Percentiles rank a stretch among this genome's conserved stretches.
phyloP scores from a whole-genome alignment of 2,888 invertebrate species.

The Dicyrtoma fusca region DNA sequence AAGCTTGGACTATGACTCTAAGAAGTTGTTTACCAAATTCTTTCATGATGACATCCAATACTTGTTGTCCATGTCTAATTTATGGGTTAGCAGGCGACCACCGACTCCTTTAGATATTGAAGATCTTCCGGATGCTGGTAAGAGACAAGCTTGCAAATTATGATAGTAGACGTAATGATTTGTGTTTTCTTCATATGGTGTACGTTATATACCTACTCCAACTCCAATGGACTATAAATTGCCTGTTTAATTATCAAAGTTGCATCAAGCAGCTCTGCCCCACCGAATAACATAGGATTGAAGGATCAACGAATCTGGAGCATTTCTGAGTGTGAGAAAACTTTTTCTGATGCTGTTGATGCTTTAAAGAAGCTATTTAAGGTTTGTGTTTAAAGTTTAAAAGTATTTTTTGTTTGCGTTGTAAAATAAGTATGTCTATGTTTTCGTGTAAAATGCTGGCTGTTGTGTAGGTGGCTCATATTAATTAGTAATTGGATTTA shows the following conservation, averaged over 20 bases:
- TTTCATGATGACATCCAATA: slow-evolving; percentile 95
- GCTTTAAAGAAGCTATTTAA: slow-evolving; percentile 64
- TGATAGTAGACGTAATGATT: too few relatives aligned
- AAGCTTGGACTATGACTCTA: slow-evolving; percentile 77
- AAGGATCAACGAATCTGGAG: slow-evolving; percentile 81
- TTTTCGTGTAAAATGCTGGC: too few relatives aligned
- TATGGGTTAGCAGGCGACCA: slow-evolving; percentile 89
- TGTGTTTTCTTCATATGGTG: background rate
- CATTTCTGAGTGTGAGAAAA: slow-evolving; percentile 71
- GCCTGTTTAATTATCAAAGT: slow-evolving; percentile 48
- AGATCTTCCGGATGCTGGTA: slow-evolving; percentile 64
- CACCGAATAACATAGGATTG: slow-evolving; percentile 63
- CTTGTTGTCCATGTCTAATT: slow-evolving; percentile 87
- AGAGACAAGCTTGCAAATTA: too few relatives aligned
- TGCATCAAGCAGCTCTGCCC: slow-evolving; percentile 63
- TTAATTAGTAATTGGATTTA: background rate
- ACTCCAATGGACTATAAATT: background rate
- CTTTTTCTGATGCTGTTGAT: slow-evolving; percentile 72
- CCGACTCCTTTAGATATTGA: slow-evolving; percentile 80
- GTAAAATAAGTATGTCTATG: too few relatives aligned
- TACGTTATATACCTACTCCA: background rate
- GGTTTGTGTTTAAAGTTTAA: too few relatives aligned
- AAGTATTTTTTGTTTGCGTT: too few relatives aligned
- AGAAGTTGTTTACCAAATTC: slow-evolving; percentile 87
- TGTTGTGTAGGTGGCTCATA: too few relatives aligned